Evolutionary conservation across 2,888 invertebrate genomes (phyloP), one percentile per base, ranked within the genome.

Genomic region (Plusia festucae): DNA sequence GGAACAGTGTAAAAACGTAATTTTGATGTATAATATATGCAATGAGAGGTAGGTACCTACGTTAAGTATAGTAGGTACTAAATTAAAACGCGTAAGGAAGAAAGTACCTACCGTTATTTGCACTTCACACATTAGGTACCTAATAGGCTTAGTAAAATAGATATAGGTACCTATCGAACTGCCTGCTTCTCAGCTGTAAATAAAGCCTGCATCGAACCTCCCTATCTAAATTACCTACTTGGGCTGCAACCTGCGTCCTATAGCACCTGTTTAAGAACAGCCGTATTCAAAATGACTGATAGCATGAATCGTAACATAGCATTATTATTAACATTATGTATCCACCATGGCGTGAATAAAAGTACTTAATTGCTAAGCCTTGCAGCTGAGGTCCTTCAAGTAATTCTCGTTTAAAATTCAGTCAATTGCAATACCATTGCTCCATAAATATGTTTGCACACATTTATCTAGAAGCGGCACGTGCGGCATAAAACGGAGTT

Each of bases 381-480:
- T 34, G 40, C 40, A 40, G n/a, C 40, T 40, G 40, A 30, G 30
- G 8, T 30, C 7, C 30, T 30, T 30, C 9, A 30, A 30, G 9
- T 9, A 30, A 30, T 30, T 9, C 9, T 30, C 30, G 30, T 30
- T 30, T 30, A 30, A 30, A 30, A 30, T 7, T 30, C 30, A 30
- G 30, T 30, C 32, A 32, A 44, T 16, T 16, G n/a, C 46, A 8
- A 8, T 16, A 46, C 0, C 18, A 46, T 46, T 8, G 16, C 24
- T 58, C 16, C 65, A 57, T 27, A 61, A 59, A 46, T 59, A 60
- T n/a, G 62, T 67, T 53, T 44, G 5, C 30, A 20, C 34, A 49
- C 20, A 46, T 58, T 27, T 59, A 61, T 32, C 52, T 15, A 46
- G 46, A 52, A 59, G 30, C 54, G 60, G 52, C 71, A 71, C 57